Evolutionary conservation across 30 jellyfish, hydroid and myxozoan species (phyloP).

Genomic region (Cassiopea xamachana): DNA sequence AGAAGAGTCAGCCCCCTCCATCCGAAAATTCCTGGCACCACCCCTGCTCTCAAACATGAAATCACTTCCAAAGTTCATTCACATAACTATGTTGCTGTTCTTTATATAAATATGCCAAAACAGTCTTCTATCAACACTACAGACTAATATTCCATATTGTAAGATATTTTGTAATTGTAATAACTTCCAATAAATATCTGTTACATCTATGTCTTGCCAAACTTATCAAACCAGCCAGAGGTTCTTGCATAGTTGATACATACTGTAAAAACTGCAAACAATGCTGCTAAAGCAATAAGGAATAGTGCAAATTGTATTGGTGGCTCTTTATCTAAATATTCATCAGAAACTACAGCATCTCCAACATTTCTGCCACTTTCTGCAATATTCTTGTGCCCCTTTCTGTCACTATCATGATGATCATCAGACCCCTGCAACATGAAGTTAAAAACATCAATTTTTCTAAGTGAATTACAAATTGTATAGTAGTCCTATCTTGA

Average conservation of each 20-base stretch:
- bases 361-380: neutral
- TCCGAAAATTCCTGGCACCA: no score
- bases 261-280: neutral
- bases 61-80: no score
- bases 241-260: conserved; percentile 17
- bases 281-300: conserved; percentile 2
- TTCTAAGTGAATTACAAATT: no score
- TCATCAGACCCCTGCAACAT: no score
- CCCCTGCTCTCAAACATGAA: no score
- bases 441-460: no score
- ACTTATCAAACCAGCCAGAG: conserved; percentile 37
- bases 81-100: no score
- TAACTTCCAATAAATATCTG: neutral
- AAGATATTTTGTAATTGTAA: neutral
- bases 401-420: neutral
- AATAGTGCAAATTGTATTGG: conserved; percentile 36
- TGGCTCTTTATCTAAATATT: conserved; percentile 7
- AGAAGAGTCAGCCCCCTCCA: no score
- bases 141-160: no score
- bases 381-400: neutral
- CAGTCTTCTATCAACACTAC: no score
- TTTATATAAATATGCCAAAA: no score
- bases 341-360: neutral
- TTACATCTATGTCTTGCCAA: neutral
- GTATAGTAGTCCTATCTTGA: no score